phyloP scores from a whole-genome alignment of 2,888 invertebrate species.

The Odontothrips loti region DNA sequence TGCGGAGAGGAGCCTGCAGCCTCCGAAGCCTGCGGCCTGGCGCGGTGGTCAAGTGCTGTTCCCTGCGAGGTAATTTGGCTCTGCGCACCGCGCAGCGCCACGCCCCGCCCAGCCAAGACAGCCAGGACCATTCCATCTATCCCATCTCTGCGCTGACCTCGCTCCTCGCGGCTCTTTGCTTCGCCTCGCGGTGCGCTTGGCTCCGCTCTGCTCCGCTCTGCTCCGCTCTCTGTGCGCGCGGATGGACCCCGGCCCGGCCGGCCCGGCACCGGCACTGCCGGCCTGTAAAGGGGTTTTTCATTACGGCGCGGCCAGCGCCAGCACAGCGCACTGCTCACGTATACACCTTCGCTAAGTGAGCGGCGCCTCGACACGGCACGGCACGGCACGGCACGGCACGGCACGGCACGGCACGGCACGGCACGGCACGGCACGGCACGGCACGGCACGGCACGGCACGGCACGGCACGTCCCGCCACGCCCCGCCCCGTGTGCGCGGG shows the following conservation, averaged over 20 bases:
- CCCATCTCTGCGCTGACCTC: background rate
- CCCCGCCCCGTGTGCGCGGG: background rate
- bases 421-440: too few species aligned
- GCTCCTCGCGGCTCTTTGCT: background rate
- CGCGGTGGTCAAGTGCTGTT: constrained; percentile 17
- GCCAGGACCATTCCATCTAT: too few species aligned
- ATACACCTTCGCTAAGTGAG: background rate
- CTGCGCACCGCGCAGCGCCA: background rate
- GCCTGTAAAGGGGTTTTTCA: constrained; percentile 20
- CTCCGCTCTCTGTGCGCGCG: background rate
- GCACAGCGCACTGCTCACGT: background rate
- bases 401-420: too few species aligned
- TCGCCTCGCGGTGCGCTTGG: background rate
- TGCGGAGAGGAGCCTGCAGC: too few species aligned
- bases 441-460: background rate
- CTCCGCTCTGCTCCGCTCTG: background rate
- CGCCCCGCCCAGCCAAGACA: background rate
- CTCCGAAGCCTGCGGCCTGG: too few species aligned
- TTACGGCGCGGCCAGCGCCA: background rate
- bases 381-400: too few species aligned
- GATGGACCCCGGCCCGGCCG: background rate
- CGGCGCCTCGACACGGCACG: background rate
- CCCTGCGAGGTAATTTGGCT: constrained; percentile 7
- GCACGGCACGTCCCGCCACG: background rate
- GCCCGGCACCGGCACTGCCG: background rate